Evolutionary conservation across 2,113 vertebrate species (phyloP).

Genomic region (Dermatemys mawii): DNA sequence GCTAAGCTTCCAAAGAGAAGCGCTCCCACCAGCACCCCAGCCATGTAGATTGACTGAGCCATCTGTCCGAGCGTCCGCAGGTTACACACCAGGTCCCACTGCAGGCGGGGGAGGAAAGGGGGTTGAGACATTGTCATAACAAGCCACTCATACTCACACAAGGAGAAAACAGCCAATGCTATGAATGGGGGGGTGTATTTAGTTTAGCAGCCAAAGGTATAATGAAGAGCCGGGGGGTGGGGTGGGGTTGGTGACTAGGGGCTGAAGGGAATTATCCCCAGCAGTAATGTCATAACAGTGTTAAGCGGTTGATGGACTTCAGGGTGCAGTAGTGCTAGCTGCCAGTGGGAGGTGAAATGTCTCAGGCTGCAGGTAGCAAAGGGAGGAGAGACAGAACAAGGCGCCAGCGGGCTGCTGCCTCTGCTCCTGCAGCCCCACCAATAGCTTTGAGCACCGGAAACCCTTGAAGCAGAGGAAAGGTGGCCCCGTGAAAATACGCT

Average conservation of each 20-base stretch:
- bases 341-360: not conserved
- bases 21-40: conserved; percentile 79
- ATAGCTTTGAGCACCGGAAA: not conserved
- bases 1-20: conserved; percentile 75
- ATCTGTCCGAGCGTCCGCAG: conserved; percentile 77
- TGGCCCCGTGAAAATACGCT: not conserved
- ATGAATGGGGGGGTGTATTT: not conserved
- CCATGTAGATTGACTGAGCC: conserved; percentile 83
- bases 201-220: not conserved
- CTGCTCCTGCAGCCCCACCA: not conserved
- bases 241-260: not conserved
- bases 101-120: not conserved
- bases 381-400: not conserved
- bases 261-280: not conserved
- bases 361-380: not conserved
- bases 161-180: not conserved
- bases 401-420: not conserved
- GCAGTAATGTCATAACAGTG: not conserved
- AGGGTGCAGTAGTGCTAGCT: not conserved
- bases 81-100: conserved; percentile 86
- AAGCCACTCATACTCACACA: not conserved
- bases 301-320: not conserved
- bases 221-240: not conserved
- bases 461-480: not conserved
- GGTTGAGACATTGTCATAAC: not conserved